A percentile compares a stretch with the other conserved stretches of the same genome.
phyloP scores from a whole-genome alignment of 2,113 vertebrate species.

The Caranx melampygus region DNA sequence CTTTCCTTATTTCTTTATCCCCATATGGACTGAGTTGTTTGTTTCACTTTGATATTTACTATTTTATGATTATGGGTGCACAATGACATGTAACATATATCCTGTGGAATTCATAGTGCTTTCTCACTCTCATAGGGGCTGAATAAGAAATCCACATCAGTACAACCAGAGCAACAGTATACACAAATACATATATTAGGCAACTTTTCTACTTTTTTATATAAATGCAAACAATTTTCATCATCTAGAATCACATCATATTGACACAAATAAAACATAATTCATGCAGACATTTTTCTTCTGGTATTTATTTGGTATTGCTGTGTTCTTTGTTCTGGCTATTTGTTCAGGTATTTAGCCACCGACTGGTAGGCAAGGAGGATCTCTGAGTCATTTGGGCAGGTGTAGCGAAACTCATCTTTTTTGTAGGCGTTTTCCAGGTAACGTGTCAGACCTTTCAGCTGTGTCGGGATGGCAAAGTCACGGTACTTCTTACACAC shows the following conservation, averaged over 20 bases:
- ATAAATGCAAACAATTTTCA: constrained; percentile 7
- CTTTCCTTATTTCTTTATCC: neutral
- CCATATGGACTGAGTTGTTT: neutral
- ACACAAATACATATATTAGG: constrained; percentile 7
- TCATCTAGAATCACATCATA: neutral
- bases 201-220: neutral
- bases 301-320: neutral
- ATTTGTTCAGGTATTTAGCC: constrained; percentile 82
- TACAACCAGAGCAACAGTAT: constrained; percentile 9
- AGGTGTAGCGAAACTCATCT: constrained; percentile 90
- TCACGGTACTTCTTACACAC: constrained; percentile 88
- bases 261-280: constrained; percentile 6
- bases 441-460: constrained; percentile 85
- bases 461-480: constrained; percentile 85
- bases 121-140: constrained; percentile 16
- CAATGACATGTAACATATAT: constrained; percentile 8
- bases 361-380: constrained; percentile 86
- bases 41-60: neutral
- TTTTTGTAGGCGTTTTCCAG: constrained; percentile 81
- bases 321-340: constrained; percentile 28
- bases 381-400: constrained; percentile 89
- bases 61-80: neutral
- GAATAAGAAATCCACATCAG: constrained; percentile 29
- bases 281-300: neutral
- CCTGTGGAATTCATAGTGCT: constrained; percentile 32